These are phyloP conservation scores for Dipus sagitta DNA, from an alignment of 2,797 vertebrate genomes.

Conservation along the genomic window DNA sequence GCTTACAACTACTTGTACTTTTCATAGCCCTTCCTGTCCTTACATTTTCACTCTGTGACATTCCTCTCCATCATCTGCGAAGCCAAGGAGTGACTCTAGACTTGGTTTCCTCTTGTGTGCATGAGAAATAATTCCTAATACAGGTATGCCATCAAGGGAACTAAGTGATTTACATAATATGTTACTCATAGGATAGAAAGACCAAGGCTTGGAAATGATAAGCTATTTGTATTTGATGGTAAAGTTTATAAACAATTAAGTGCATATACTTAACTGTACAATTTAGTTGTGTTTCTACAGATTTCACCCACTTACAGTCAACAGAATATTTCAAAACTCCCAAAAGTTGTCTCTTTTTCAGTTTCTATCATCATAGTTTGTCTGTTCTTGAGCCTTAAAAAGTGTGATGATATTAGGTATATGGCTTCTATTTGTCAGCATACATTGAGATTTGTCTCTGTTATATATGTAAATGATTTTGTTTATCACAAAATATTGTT, in stretches of 20 bases:
- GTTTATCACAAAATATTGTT: too few species aligned
- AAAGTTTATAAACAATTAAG: slow-evolving; percentile 15
- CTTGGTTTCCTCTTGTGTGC: background rate
- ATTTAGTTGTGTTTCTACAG: slow-evolving; percentile 29
- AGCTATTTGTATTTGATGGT: slow-evolving; percentile 3
- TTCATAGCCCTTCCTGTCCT: background rate
- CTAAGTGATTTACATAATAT: background rate
- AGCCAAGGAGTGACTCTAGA: background rate
- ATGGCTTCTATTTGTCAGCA: background rate
- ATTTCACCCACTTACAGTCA: background rate
- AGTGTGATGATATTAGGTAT: background rate
- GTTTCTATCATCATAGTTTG: background rate
- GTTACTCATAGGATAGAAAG: background rate
- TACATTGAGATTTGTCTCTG: background rate
- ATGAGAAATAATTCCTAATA: background rate
- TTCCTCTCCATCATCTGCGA: background rate
- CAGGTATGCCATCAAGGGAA: background rate
- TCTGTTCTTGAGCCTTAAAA: background rate
- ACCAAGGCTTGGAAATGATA: slow-evolving; percentile 7
- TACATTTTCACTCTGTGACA: background rate
- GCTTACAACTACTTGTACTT: background rate
- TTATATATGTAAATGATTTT: too few species aligned
- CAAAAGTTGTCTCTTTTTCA: background rate
- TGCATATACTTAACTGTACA: background rate
- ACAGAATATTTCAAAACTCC: background rate